Evolutionary conservation across 2,797 vertebrate species (phyloP), one percentile per base, ranked within the genome.

Genomic region (Coendou prehensilis): DNA sequence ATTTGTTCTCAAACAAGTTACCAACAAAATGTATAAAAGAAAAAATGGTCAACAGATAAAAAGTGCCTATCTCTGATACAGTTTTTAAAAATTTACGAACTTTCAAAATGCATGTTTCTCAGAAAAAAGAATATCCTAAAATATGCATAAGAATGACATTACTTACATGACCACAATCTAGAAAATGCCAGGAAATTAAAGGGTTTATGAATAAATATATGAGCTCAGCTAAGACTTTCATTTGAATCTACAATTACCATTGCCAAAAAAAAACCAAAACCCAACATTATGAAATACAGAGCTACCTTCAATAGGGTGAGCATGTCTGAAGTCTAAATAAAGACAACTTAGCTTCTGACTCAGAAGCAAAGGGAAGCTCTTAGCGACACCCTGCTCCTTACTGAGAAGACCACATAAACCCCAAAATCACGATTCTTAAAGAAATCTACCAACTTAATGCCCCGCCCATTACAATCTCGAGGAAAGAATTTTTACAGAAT

Each of bases 341-440:
- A 76, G 67, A 81, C 33, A 93, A n/a, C 56, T 59, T 67, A 85
- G 79, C 54, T 87, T 82, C n/a, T 69, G 61, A 79, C 87, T 87
- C 30, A 87, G n/a, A 94, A 9, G 4, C 0, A 59, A 41, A 75
- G 45, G 52, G n/a, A 88, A 90, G 54, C 8, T 5, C 15, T 64
- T 45, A 28, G 26, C 22, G 18, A 18, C 4, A 61, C 47, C 28
- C 47, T 3, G 3, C 50, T 85, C 52, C 18, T 79, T 20, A 28
- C 8, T 56, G 11, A 82, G 52, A 86, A 75, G 20, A 64, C 9
- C 1, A 33, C 59, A 41, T 20, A 76, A 86, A 7, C 6, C 26
- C 5, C 17, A 14, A 41, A 93, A 41, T 59, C n/a, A 45, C 45
- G 56, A 80, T 84, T 88, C 9, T 88, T 93, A 64, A 73, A 73